A percentile compares a stretch with the other conserved stretches of the same genome.
Evolutionary conservation across 2,888 invertebrate species (phyloP).

Genomic region (Orthonychiurus folsomi): DNA sequence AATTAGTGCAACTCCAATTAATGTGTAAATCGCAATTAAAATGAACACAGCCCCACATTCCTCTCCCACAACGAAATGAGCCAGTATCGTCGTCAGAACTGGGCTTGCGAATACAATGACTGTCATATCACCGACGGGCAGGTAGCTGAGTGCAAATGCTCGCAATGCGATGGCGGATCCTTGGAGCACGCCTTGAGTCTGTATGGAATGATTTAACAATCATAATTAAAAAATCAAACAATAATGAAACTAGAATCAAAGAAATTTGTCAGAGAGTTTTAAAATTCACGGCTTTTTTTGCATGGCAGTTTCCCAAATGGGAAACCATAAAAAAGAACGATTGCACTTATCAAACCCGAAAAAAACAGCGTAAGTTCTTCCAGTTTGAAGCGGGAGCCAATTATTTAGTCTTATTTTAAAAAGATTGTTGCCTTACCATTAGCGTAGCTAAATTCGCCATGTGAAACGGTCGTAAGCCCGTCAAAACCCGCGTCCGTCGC

Average conservation of each 20-base stretch:
- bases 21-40: constrained; percentile 17
- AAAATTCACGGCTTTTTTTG: too few relatives aligned
- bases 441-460: not conserved
- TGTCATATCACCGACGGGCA: constrained; percentile 21
- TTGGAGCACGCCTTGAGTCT: constrained; percentile 19
- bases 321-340: too few relatives aligned
- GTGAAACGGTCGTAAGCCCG: not conserved
- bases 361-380: too few relatives aligned
- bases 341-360: too few relatives aligned
- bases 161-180: constrained; percentile 14
- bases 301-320: too few relatives aligned
- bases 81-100: constrained; percentile 18
- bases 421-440: constrained; percentile 7
- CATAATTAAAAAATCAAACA: constrained; percentile 4
- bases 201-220: constrained; percentile 1
- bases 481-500: not conserved
- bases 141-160: constrained; percentile 8
- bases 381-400: not conserved
- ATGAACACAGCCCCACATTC: constrained; percentile 17
- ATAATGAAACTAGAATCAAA: not conserved
- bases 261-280: not conserved
- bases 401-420: too few relatives aligned
- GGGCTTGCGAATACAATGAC: constrained; percentile 22
- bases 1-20: constrained; percentile 14
- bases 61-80: constrained; percentile 18